phyloP scores from a whole-genome alignment of 2,888 invertebrate species.

The Villa cingulata region DNA sequence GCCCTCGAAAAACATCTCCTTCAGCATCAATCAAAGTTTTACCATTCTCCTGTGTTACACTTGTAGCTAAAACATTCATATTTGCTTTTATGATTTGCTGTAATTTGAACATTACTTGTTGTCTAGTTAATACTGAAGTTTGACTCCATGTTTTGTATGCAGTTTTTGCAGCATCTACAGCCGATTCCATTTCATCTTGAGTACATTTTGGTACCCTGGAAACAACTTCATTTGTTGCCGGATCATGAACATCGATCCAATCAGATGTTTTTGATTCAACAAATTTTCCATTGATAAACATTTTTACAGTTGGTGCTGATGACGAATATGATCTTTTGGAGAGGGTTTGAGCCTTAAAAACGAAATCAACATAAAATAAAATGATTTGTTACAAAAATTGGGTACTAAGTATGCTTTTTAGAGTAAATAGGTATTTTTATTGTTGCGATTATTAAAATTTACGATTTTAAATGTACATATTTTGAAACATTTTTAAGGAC shows the following conservation, averaged over 20 bases:
- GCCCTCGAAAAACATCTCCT: slow-evolving; percentile 92
- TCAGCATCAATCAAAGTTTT: slow-evolving; percentile 95
- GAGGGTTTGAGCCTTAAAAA: slow-evolving; percentile 1
- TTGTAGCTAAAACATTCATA: slow-evolving; percentile 77
- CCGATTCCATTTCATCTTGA: slow-evolving; percentile 72
- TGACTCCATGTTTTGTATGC: slow-evolving; percentile 74
- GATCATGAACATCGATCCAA: slow-evolving; percentile 93
- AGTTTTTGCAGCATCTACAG: slow-evolving; percentile 72
- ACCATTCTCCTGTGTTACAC: slow-evolving; percentile 91
- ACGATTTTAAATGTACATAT: no score
- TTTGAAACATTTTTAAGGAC: no score
- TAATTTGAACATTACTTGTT: slow-evolving; percentile 81
- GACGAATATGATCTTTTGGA: slow-evolving; percentile 40
- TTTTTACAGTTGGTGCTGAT: slow-evolving; percentile 65
- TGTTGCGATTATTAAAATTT: no score
- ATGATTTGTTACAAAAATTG: no score
- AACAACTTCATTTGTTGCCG: slow-evolving; percentile 78
- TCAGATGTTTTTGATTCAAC: slow-evolving; percentile 83
- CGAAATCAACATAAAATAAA: no score
- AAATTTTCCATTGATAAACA: slow-evolving; percentile 91
- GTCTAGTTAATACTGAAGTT: slow-evolving; percentile 81
- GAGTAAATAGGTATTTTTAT: no score
- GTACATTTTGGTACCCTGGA: slow-evolving; percentile 84
- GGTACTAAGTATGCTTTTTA: no score
- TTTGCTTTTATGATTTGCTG: slow-evolving; percentile 78